Evolutionary conservation across 2,888 invertebrate species (phyloP).

Genomic region (Melinopterus prodromus): DNA sequence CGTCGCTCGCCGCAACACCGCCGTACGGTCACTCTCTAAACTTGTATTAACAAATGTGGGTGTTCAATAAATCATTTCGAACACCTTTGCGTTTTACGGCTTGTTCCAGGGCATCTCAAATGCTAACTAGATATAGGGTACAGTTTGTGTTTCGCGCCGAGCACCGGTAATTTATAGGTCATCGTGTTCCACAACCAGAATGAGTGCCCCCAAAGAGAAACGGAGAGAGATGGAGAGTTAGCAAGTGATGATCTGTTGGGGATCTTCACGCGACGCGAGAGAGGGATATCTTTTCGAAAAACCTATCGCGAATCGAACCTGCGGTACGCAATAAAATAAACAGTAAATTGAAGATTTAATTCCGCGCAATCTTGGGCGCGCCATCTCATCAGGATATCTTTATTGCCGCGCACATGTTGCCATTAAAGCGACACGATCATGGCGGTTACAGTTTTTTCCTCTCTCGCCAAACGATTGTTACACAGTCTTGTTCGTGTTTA

Average conservation of each 20-base stretch:
- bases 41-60: constrained; percentile 53
- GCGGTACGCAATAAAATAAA: constrained; percentile 14
- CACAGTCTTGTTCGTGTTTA: background rate
- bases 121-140: constrained; percentile 47
- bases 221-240: too few species aligned
- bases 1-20: background rate
- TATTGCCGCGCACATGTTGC: background rate
- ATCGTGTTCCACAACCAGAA: background rate
- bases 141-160: constrained; percentile 35
- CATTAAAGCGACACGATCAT: background rate
- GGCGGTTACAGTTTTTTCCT: background rate
- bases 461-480: background rate
- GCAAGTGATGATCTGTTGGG: background rate
- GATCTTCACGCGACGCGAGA: background rate
- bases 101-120: constrained; percentile 50
- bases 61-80: constrained; percentile 56
- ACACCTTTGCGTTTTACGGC: constrained; percentile 53
- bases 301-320: background rate
- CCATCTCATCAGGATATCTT: constrained; percentile 17
- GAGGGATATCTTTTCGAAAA: background rate
- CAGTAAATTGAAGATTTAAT: constrained; percentile 19
- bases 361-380: constrained; percentile 13
- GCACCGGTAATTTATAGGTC: constrained; percentile 36
- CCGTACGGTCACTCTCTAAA: constrained; percentile 46
- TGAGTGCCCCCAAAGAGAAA: too few species aligned